These are phyloP conservation scores for Hirtodrosophila trivittata DNA, from an alignment of 2,888 invertebrate genomes.

Conservation along the genomic window DNA sequence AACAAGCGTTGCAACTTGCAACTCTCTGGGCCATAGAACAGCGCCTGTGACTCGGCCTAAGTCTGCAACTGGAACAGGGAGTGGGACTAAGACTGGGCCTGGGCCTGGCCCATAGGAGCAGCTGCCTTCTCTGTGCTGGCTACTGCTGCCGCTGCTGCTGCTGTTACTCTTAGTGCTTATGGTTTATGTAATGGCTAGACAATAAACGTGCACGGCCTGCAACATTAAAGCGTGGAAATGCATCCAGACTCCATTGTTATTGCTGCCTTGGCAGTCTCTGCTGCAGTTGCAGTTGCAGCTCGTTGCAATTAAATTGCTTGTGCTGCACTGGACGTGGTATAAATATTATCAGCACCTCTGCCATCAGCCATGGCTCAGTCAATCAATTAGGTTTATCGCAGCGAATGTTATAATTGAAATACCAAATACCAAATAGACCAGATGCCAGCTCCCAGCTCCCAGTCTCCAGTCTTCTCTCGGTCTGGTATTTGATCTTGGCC, in stretches of 20 bases:
- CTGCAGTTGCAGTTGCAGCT: slow-evolving; percentile 17
- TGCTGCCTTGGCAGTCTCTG: slow-evolving; percentile 32
- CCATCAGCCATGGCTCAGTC: slow-evolving; percentile 39
- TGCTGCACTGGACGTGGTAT: slow-evolving; percentile 54
- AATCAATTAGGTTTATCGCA: slow-evolving; percentile 72
- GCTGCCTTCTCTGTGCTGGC: slow-evolving; percentile 10
- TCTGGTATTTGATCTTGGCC: slow-evolving; percentile 32
- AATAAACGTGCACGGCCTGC: slow-evolving; percentile 56
- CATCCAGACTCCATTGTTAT: slow-evolving; percentile 41
- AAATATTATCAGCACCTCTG: slow-evolving; percentile 71
- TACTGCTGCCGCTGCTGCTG: slow-evolving; percentile 22
- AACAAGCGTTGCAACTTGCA: slow-evolving; percentile 30
- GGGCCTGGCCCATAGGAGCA: slow-evolving; percentile 7
- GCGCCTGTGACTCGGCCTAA: slow-evolving; percentile 12
- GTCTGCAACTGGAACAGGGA: slow-evolving; percentile 7
- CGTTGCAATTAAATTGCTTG: slow-evolving; percentile 69
- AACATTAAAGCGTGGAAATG: slow-evolving; percentile 63
- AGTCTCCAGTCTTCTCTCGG: not conserved
- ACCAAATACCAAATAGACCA: slow-evolving; percentile 24
- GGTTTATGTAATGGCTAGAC: slow-evolving; percentile 65
- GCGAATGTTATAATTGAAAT: slow-evolving; percentile 68
- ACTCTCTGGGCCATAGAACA: slow-evolving; percentile 6
- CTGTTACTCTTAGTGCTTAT: slow-evolving; percentile 54
- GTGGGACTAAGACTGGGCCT: slow-evolving; percentile 4
- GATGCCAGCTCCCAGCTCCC: slow-evolving; percentile 12